phyloP scores from a whole-genome alignment of 1,140 invertebrate species.

The Drosophila santomea region DNA sequence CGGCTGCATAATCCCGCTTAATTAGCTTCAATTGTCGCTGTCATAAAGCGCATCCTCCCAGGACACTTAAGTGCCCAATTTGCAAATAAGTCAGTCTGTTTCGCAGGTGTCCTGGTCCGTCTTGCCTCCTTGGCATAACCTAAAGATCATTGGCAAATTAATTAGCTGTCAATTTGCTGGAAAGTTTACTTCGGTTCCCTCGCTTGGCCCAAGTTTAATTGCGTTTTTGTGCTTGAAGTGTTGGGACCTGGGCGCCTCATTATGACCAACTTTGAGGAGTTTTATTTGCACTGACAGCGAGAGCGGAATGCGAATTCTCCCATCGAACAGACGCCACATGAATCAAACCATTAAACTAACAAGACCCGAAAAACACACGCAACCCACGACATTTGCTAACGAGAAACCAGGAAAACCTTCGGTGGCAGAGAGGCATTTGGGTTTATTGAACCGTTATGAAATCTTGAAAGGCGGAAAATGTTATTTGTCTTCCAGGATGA shows the following conservation, averaged over 20 bases:
- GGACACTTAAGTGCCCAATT: constrained; percentile 53
- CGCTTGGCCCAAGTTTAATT: constrained; percentile 56
- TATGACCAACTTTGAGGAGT: constrained; percentile 52
- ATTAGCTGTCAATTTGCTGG: constrained; percentile 70
- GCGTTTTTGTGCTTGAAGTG: constrained; percentile 57
- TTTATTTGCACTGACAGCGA: constrained; percentile 47
- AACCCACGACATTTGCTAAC: constrained; percentile 43
- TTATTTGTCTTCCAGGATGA: constrained; percentile 54
- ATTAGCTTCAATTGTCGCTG: constrained; percentile 68
- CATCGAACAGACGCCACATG: constrained; percentile 39
- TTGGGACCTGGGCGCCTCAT: constrained; percentile 35
- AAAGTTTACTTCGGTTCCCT: constrained; percentile 46
- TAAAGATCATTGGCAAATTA: constrained; percentile 69
- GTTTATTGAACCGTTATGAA: constrained; percentile 59
- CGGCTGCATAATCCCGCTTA: constrained; percentile 57
- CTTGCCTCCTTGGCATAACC: constrained; percentile 13
- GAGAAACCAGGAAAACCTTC: constrained; percentile 26
- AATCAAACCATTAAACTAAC: constrained; percentile 61
- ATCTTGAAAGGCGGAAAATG: constrained; percentile 54
- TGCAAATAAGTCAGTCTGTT: constrained; percentile 30
- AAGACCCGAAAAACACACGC: constrained; percentile 40
- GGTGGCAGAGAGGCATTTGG: constrained; percentile 21
- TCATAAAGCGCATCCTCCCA: constrained; percentile 64
- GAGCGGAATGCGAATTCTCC: constrained; percentile 5
- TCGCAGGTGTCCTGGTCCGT: constrained; percentile 26